These are phyloP conservation scores for Caranx melampygus DNA, from an alignment of 2,113 vertebrate genomes.

Conservation along the genomic window DNA sequence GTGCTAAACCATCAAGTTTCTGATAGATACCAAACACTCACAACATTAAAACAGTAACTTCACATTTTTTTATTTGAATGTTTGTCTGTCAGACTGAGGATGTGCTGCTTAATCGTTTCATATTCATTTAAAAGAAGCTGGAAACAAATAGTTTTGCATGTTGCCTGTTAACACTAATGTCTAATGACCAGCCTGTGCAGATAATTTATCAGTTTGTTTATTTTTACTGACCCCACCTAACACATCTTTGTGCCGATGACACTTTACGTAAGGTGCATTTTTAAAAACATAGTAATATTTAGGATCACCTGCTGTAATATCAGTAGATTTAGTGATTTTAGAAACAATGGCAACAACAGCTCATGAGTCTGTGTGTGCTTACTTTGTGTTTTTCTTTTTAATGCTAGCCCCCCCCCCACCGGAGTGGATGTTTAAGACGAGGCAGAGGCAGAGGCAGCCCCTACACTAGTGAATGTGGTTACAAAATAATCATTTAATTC, in stretches of 20 bases:
- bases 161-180: constrained; percentile 72
- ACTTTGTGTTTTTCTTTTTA: constrained; percentile 31
- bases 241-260: constrained; percentile 20
- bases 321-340: constrained; percentile 37
- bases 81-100: constrained; percentile 40
- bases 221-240: constrained; percentile 36
- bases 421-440: not conserved
- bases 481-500: not conserved
- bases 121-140: constrained; percentile 44
- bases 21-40: constrained; percentile 42
- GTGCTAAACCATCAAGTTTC: constrained; percentile 46
- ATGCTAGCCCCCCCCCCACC: not conserved
- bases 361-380: constrained; percentile 23
- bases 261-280: constrained; percentile 34
- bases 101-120: constrained; percentile 44
- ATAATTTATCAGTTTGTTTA: constrained; percentile 16
- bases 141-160: constrained; percentile 70
- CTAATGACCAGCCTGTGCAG: constrained; percentile 53
- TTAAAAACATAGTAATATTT: constrained; percentile 27
- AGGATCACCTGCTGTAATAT: constrained; percentile 39
- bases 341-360: constrained; percentile 21
- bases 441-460: not conserved
- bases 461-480: constrained; percentile 20
- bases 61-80: constrained; percentile 11
- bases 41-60: constrained; percentile 29